Evolutionary conservation across 2,888 invertebrate genomes (phyloP), one percentile per base, ranked within the genome.

Genomic region (Thera britannica): DNA sequence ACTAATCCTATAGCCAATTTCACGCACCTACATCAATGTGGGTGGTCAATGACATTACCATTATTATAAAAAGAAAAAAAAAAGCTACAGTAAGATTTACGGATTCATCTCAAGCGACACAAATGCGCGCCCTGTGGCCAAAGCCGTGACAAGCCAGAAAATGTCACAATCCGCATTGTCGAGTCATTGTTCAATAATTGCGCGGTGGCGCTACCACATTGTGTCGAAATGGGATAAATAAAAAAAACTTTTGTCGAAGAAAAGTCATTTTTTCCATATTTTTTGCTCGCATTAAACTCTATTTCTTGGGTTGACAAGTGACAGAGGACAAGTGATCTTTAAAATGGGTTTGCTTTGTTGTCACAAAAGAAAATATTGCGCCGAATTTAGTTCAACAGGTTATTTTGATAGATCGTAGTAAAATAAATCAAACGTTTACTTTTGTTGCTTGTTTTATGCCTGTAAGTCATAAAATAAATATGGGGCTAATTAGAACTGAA

Each of bases 151-250:
- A 86, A 83, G 83, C 84, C 80, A 34, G 72, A 83, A 83, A 82
- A 86, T 91, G 92, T 90, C 90, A 91, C 90, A 88, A 88, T 81
- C 56, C 68, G 34, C 72, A 70, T 73, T 89, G 88, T 87, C 85
- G 63, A 70, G 68, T 70, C 71, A 75, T 75, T 75, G 72, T 75
- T 65, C 60, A 62, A 73, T 78, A 77, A 86, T 86, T 83, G 83
- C 83, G 75, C 81, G 85, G 88, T 92, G 93, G 93, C 93, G 93
- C 93, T 93, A 89, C 88, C 77, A 77, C 85, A 84, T 88, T 87
- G 85, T 89, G 74, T 73, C 75, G 71, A 79, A 84, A 83, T 82
- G 77, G 82, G 82, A 82, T 82, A 77, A 83, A 5, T 9, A 57
- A 58, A 70, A 68, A 65, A 65, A 63, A 41, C 75, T 69, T 78